Evolutionary conservation across 2,888 invertebrate genomes (phyloP), one percentile per base, ranked within the genome.

Genomic region (Auanema freiburgensis): DNA sequence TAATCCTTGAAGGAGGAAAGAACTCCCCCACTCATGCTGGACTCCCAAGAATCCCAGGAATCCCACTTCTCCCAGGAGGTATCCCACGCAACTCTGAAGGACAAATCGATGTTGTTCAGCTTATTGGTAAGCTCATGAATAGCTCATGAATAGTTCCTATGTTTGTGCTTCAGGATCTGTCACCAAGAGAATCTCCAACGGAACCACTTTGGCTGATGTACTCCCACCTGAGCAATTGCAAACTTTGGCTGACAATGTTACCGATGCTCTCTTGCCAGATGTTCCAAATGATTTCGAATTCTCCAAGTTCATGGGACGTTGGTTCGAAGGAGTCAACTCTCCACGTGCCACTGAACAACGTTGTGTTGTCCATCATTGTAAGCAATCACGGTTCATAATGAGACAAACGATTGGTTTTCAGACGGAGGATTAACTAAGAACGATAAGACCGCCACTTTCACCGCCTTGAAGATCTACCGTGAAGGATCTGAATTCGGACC

Each of bases 1-100:
- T 18, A 1, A 11, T 21, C 44, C 10, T 1, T 56, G 79, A 71
- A 18, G 92, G 92, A 56, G 90, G 90, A 79, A 92, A 85, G 84
- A 83, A 81, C 71, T 74, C 76, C 1, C 83, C 83, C 58, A 72
- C 79, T 12, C 78, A 80, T 66, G 83, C 83, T 16, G 82, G 83
- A 55, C 78, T 83, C 33, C 83, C 83, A 43, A 72, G 80, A 58
- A 79, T 82, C 49, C 82, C 82, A 59, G 82, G 83, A 59, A 78
- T 83, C 56, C 81, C 83, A 58, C 76, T 81, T 43, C 76, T 83
- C 42, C 81, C 83, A 58, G 81, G 80, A 56, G 82, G 82, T 55
- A 81, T 83, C 59, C 82, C 83, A 33, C 66, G 83, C 56, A 81
- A 83, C 69, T 67, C 81, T 11, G 79, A 81, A 57, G 83, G 83